These are phyloP conservation scores for Actinia tenebrosa DNA, from an alignment of 64 coral and sea anemone species.

Conservation along the genomic window DNA sequence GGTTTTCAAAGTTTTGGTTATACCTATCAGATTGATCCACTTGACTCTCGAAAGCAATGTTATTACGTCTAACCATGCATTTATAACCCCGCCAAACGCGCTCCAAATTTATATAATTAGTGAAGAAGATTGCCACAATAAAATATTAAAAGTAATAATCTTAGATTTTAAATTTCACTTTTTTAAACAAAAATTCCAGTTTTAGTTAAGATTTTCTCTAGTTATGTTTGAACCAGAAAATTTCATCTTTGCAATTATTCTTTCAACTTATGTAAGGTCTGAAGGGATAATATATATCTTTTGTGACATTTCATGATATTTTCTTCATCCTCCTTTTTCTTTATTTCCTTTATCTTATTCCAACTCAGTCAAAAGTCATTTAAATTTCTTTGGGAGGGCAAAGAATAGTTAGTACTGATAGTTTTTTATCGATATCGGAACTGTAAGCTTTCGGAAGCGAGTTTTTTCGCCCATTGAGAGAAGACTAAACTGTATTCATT, in stretches of 20 bases:
- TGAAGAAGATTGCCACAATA: too few species aligned
- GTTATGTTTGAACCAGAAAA: neutral
- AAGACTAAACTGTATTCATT: neutral
- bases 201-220: too few species aligned
- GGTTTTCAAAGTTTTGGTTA: too few species aligned
- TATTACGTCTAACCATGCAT: too few species aligned
- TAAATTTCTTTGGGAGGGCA: neutral
- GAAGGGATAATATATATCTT: neutral
- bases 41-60: too few species aligned
- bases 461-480: neutral
- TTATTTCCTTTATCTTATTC: neutral
- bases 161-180: too few species aligned
- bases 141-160: too few species aligned
- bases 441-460: neutral
- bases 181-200: too few species aligned
- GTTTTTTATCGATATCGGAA: neutral
- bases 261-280: neutral
- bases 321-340: neutral
- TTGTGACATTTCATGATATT: neutral
- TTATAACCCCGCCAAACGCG: too few species aligned
- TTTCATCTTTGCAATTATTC: neutral
- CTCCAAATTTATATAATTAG: too few species aligned
- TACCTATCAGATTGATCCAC: too few species aligned
- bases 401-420: neutral
- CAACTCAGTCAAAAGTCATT: neutral